Percentiles rank a stretch among this genome's conserved stretches.
phyloP scores from a whole-genome alignment of 2,113 vertebrate genomes.

The Vireo altiloquus region DNA sequence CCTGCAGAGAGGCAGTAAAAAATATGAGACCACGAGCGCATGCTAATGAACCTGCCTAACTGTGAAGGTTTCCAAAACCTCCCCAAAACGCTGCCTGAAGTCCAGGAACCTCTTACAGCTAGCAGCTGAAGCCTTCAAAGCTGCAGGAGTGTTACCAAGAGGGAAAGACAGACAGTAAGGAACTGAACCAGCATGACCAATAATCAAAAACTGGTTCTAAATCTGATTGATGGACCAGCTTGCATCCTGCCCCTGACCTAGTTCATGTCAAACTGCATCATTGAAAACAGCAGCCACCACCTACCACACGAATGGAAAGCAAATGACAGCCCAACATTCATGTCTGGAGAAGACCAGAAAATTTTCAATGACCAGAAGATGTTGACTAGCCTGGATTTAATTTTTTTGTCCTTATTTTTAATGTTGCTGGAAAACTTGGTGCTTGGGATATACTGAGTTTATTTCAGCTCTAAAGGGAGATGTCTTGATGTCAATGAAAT shows the following conservation, averaged over 20 bases:
- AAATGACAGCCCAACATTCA: not conserved
- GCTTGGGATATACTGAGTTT: not conserved
- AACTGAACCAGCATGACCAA: not conserved
- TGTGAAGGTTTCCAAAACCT: not conserved
- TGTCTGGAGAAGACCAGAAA: not conserved
- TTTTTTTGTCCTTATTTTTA: not conserved
- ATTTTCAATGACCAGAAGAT: not conserved
- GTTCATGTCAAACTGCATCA: not conserved
- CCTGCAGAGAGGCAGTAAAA: slow-evolving; percentile 47
- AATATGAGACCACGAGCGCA: not conserved
- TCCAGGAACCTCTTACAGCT: not conserved
- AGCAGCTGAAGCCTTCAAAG: not conserved
- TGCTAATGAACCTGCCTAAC: slow-evolving; percentile 4
- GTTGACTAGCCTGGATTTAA: not conserved
- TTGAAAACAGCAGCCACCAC: not conserved
- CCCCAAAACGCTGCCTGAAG: not conserved
- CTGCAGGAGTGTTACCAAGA: not conserved
- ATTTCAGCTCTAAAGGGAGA: not conserved
- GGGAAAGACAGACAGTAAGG: not conserved
- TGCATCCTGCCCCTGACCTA: not conserved
- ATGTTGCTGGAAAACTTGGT: not conserved
- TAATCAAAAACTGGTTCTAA: not conserved
- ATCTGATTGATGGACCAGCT: not conserved
- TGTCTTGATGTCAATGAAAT: not conserved
- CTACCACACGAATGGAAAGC: accelerated